A percentile compares a stretch with the other conserved stretches of the same genome.
Evolutionary conservation across 2,888 invertebrate genomes (phyloP).

Genomic region (Suillia variegata): DNA sequence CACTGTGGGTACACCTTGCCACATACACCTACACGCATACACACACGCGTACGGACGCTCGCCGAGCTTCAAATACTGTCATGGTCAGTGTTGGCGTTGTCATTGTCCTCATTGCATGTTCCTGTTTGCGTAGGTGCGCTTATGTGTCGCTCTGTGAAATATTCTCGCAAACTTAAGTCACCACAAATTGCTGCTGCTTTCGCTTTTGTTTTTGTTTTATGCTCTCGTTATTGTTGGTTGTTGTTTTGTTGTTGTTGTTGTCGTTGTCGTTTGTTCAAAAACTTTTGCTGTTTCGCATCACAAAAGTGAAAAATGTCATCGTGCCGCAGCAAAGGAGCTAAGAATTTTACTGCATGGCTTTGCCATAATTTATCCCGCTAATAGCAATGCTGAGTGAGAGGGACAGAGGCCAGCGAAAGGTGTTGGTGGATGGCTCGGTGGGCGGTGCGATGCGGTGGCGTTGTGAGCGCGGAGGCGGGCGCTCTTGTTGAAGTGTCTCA

Average conservation of each 20-base stretch:
- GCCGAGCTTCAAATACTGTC: not conserved
- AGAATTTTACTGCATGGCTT: not conserved
- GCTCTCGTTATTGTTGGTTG: too few species aligned
- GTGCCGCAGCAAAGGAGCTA: not conserved
- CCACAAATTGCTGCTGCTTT: not conserved
- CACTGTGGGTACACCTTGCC: not conserved
- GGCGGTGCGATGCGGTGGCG: not conserved
- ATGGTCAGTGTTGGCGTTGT: not conserved
- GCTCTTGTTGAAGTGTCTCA: constrained; percentile 8
- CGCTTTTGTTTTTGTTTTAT: too few species aligned
- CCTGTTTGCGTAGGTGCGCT: too few species aligned
- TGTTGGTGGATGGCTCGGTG: too few species aligned
- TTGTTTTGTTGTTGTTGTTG: too few species aligned
- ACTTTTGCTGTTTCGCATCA: not conserved
- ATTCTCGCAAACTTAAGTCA: not conserved
- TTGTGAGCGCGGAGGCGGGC: too few species aligned
- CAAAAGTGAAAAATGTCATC: not conserved
- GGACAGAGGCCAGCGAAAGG: too few species aligned
- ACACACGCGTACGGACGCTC: not conserved
- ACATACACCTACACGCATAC: constrained; percentile 1
- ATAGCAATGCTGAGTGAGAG: not conserved
- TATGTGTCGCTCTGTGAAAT: not conserved
- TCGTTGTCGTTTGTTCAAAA: too few species aligned
- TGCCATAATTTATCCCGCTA: constrained; percentile 6
- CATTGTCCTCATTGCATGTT: not conserved